Evolutionary conservation across 2,113 vertebrate species (phyloP).

Genomic region (Hippocampus zosterae): DNA sequence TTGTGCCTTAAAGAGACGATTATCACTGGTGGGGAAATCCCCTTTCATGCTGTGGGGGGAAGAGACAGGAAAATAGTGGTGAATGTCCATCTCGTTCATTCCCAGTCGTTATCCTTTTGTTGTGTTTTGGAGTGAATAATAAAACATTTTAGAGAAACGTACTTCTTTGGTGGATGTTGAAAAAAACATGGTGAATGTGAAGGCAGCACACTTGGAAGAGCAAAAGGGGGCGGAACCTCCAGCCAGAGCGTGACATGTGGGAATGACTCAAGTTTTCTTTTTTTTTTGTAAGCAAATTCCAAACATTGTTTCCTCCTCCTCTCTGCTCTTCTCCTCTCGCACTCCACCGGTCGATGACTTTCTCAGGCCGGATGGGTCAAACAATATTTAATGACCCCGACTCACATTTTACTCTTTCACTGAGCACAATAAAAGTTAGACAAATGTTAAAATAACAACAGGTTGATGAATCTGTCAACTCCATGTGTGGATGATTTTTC

Average conservation of each 20-base stretch:
- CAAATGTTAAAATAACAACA: background rate
- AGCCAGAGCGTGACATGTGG: slow-evolving; percentile 53
- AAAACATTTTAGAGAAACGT: background rate
- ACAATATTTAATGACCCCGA: background rate
- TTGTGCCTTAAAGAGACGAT: slow-evolving; percentile 6
- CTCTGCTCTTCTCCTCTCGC: slow-evolving; percentile 19
- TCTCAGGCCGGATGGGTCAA: slow-evolving; percentile 39
- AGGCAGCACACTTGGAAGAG: slow-evolving; percentile 7
- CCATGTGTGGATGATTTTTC: background rate
- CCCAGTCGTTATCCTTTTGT: background rate
- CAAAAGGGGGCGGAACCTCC: slow-evolving; percentile 30
- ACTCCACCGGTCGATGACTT: slow-evolving; percentile 45
- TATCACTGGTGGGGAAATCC: slow-evolving; percentile 32
- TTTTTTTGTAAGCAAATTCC: slow-evolving; percentile 54
- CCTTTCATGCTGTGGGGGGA: slow-evolving; percentile 26
- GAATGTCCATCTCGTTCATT: background rate
- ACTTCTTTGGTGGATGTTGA: background rate
- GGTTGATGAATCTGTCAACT: background rate
- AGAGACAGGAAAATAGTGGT: slow-evolving; percentile 7
- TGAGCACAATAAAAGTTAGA: background rate
- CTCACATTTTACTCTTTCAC: background rate
- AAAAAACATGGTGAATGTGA: background rate
- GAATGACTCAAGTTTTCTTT: slow-evolving; percentile 54
- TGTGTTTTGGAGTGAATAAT: background rate
- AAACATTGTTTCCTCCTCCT: slow-evolving; percentile 55